These are phyloP conservation scores for Tonatia bakeri DNA, from an alignment of 2,113 vertebrate genomes.

Conservation along the genomic window DNA sequence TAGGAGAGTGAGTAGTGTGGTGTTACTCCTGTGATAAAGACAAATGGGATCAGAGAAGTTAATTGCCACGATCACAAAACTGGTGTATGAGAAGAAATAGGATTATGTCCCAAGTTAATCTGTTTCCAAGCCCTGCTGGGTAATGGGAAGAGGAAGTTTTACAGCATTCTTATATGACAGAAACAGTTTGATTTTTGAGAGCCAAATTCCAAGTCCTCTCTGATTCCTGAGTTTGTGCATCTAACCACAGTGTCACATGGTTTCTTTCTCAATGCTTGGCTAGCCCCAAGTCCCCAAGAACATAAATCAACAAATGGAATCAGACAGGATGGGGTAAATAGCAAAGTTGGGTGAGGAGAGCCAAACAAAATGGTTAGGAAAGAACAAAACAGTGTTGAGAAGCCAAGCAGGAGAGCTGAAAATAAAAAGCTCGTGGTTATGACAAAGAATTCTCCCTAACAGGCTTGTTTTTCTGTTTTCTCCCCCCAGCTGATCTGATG, in stretches of 20 bases:
- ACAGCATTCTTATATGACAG: neutral
- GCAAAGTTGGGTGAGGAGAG: neutral
- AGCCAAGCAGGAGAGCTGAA: neutral
- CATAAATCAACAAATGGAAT: neutral
- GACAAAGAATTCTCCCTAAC: slow-evolving; percentile 52
- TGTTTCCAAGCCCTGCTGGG: neutral
- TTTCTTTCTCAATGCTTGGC: neutral
- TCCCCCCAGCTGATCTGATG: slow-evolving; percentile 50
- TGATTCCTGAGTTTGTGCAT: neutral
- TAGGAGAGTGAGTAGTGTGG: neutral
- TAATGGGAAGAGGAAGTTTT: neutral
- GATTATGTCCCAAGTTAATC: neutral
- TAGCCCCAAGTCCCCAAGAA: neutral
- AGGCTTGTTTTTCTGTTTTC: slow-evolving; percentile 54
- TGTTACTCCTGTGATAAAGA: neutral
- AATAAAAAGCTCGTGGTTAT: neutral
- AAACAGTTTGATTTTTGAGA: neutral
- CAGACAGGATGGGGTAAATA: neutral
- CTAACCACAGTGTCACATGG: neutral
- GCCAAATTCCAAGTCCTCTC: neutral
- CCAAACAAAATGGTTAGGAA: neutral
- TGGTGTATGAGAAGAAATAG: neutral
- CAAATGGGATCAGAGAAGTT: neutral
- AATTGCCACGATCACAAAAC: neutral
- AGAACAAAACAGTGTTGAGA: neutral